Evolutionary conservation across 2,113 vertebrate species (phyloP).

Genomic region (Paramormyrops kingsleyae): DNA sequence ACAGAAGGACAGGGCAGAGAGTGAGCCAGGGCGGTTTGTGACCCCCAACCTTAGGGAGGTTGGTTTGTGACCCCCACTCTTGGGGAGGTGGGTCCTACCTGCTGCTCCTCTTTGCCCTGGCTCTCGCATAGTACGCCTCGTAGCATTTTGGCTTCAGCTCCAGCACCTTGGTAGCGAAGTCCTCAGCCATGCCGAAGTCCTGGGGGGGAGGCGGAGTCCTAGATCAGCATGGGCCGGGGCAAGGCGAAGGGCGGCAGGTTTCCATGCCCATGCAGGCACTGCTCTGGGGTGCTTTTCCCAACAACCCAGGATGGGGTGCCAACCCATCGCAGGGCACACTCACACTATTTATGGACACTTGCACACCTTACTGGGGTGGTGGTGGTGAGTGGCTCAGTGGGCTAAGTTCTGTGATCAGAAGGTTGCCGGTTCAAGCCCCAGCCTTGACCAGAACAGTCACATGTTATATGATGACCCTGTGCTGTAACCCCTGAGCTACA

Average conservation of each 20-base stretch:
- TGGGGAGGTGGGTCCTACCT: slow-evolving; percentile 61
- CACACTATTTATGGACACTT: neutral
- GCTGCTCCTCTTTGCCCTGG: slow-evolving; percentile 94
- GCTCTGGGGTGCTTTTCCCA: neutral
- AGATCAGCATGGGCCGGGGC: neutral
- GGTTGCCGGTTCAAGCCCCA: neutral
- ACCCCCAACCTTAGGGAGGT: neutral
- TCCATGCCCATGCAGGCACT: neutral
- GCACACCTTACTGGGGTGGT: neutral
- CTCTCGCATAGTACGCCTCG: slow-evolving; percentile 91
- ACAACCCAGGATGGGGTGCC: neutral
- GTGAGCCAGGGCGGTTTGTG: neutral
- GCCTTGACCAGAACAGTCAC: neutral
- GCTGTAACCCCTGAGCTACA: neutral
- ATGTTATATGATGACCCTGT: neutral
- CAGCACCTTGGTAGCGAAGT: slow-evolving; percentile 93
- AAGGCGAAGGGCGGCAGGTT: neutral
- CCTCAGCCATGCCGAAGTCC: slow-evolving; percentile 97
- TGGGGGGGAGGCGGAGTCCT: slow-evolving; percentile 41
- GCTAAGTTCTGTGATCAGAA: neutral
- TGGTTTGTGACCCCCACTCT: neutral
- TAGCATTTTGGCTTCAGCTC: slow-evolving; percentile 92
- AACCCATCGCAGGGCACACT: neutral
- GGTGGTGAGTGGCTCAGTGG: neutral
- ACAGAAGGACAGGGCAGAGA: neutral